A percentile compares a stretch with the other conserved stretches of the same genome.
Evolutionary conservation across 2,888 invertebrate genomes (phyloP).

Genomic region (Himalopsyche anomala): DNA sequence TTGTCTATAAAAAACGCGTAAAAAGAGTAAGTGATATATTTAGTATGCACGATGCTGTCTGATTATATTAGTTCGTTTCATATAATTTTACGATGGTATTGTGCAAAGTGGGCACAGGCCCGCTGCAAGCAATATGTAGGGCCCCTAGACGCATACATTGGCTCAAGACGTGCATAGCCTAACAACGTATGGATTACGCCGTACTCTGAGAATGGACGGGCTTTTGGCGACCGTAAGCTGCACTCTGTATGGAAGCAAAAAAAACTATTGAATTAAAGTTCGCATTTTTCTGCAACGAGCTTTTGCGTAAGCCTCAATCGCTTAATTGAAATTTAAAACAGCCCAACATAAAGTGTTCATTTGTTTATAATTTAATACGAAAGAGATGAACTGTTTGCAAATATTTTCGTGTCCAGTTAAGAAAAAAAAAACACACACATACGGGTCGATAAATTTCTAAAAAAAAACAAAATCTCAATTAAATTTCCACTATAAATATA

Average conservation of each 20-base stretch:
- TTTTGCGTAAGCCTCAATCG: too few species aligned
- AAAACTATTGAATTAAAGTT: neutral
- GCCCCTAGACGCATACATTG: slow-evolving; percentile 59
- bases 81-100: neutral
- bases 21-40: neutral
- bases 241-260: neutral
- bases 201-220: neutral
- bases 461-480: too few species aligned
- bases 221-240: slow-evolving; percentile 37
- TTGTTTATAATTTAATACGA: too few species aligned
- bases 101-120: neutral
- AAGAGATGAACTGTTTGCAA: too few species aligned
- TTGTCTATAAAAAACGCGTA: neutral
- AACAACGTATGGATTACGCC: slow-evolving; percentile 51
- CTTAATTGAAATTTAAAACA: too few species aligned
- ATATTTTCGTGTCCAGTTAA: too few species aligned
- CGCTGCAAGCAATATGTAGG: slow-evolving; percentile 56
- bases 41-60: slow-evolving; percentile 12
- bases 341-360: too few species aligned
- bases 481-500: too few species aligned
- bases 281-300: too few species aligned
- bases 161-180: slow-evolving; percentile 54
- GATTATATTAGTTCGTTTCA: slow-evolving; percentile 4
- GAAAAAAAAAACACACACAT: too few species aligned
- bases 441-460: too few species aligned